Conservation (phyloP, 2,888 invertebrate species). For the Tetragonula carbonaria region DNA sequence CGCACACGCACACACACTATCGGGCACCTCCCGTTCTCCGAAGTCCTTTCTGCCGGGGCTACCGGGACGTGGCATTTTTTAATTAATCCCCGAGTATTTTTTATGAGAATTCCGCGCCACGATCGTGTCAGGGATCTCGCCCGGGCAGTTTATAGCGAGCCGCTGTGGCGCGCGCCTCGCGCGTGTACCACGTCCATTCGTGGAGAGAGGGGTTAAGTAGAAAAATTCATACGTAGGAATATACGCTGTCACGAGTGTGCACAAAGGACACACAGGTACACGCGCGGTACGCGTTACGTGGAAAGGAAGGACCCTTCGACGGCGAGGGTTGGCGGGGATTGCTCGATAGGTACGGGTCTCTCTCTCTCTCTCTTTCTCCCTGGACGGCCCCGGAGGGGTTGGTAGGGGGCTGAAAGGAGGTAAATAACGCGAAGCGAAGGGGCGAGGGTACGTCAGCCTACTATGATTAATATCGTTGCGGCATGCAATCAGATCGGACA, state of each 20-base stretch:
- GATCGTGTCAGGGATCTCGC: slow-evolving; percentile 68
- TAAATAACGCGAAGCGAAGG: slow-evolving; percentile 79
- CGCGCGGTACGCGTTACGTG: slow-evolving; percentile 7
- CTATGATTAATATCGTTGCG: slow-evolving; percentile 85
- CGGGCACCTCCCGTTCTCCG: slow-evolving; percentile 23
- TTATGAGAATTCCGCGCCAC: slow-evolving; percentile 77
- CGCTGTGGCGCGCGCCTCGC: neutral
- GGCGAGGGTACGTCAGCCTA: slow-evolving; percentile 84
- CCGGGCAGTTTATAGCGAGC: neutral
- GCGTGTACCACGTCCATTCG: slow-evolving; percentile 3
- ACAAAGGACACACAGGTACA: neutral
- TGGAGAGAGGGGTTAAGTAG: slow-evolving; percentile 8
- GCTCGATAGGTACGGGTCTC: slow-evolving; percentile 57
- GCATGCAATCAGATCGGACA: slow-evolving; percentile 85
- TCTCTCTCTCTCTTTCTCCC: slow-evolving; percentile 1
- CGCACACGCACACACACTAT: slow-evolving; percentile 1
- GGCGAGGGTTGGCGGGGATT: slow-evolving; percentile 50
- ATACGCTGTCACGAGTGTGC: neutral
- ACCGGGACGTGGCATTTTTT: slow-evolving; percentile 77
- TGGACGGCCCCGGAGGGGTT: slow-evolving; percentile 67
- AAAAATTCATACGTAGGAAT: slow-evolving; percentile 32
- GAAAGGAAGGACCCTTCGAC: slow-evolving; percentile 49
- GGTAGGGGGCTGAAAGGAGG: slow-evolving; percentile 73
- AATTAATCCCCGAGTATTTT: slow-evolving; percentile 79
- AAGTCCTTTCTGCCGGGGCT: slow-evolving; percentile 46